Evolutionary conservation across 1,140 invertebrate species (phyloP).

Genomic region (Drosophila takahashii): DNA sequence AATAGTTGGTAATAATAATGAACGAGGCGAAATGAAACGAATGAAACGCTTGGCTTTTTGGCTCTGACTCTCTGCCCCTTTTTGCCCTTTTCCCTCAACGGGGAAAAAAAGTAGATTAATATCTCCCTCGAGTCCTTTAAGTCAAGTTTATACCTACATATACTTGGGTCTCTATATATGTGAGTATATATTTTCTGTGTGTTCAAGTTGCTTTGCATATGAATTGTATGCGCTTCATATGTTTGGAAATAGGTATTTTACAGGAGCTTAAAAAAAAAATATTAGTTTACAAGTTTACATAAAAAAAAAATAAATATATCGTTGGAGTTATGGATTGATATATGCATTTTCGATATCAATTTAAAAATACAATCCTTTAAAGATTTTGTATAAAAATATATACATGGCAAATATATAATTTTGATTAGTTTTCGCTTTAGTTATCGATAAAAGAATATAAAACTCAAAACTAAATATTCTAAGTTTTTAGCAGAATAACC

Average conservation of each 20-base stretch:
- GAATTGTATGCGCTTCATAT: conserved; percentile 69
- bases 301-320: too few species aligned
- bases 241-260: too few species aligned
- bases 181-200: conserved; percentile 11
- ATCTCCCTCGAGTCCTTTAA: conserved; percentile 81
- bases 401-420: too few species aligned
- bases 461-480: too few species aligned
- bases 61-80: background rate
- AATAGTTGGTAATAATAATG: conserved; percentile 82
- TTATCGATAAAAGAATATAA: too few species aligned
- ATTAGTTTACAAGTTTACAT: too few species aligned
- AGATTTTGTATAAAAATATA: too few species aligned
- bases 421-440: too few species aligned
- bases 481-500: background rate
- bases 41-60: conserved; percentile 66
- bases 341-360: too few species aligned
- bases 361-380: too few species aligned
- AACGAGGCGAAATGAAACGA: conserved; percentile 56
- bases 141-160: conserved; percentile 67
- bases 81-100: conserved; percentile 8
- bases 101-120: conserved; percentile 70
- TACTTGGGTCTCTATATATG: conserved; percentile 3
- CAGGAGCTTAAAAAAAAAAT: too few species aligned
- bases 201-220: conserved; percentile 60
- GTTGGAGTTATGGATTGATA: too few species aligned